These are phyloP conservation scores for Nautilus pompilius DNA, from an alignment of 1,140 invertebrate species.

Conservation along the genomic window DNA sequence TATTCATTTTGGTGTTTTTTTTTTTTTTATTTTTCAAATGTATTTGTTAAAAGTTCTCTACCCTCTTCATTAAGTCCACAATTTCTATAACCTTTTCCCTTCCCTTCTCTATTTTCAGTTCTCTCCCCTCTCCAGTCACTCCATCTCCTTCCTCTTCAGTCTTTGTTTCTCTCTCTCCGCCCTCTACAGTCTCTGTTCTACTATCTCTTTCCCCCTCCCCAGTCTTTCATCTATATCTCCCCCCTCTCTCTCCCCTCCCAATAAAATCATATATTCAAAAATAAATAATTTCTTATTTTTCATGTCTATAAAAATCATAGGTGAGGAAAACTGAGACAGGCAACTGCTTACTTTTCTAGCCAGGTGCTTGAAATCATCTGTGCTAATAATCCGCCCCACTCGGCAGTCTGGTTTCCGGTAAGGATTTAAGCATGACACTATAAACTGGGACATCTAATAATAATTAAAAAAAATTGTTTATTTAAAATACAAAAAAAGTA, in stretches of 20 bases:
- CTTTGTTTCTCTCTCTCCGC: not conserved
- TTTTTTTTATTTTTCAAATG: no score
- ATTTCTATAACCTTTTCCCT: not conserved
- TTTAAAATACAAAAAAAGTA: no score
- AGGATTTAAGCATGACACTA: constrained; percentile 86
- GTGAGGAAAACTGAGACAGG: not conserved
- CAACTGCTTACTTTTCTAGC: constrained; percentile 79
- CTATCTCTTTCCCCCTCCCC: not conserved
- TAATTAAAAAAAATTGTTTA: not conserved
- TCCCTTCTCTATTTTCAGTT: not conserved
- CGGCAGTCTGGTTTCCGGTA: constrained; percentile 82
- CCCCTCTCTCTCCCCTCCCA: constrained; percentile 1
- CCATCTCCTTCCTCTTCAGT: not conserved
- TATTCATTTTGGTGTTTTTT: no score
- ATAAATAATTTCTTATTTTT: no score
- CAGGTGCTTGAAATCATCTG: constrained; percentile 93
- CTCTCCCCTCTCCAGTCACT: not conserved
- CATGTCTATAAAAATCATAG: no score
- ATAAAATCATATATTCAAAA: no score
- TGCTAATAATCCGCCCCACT: constrained; percentile 79
- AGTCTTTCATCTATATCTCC: not conserved
- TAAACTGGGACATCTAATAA: constrained; percentile 75
- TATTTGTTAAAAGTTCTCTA: no score
- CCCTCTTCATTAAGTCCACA: no score
- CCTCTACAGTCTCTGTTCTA: not conserved